Percentiles rank a stretch among this genome's conserved stretches.
These are phyloP conservation scores for Vesta saturnalis DNA, from an alignment of 2,888 invertebrate genomes.

Conservation along the genomic window DNA sequence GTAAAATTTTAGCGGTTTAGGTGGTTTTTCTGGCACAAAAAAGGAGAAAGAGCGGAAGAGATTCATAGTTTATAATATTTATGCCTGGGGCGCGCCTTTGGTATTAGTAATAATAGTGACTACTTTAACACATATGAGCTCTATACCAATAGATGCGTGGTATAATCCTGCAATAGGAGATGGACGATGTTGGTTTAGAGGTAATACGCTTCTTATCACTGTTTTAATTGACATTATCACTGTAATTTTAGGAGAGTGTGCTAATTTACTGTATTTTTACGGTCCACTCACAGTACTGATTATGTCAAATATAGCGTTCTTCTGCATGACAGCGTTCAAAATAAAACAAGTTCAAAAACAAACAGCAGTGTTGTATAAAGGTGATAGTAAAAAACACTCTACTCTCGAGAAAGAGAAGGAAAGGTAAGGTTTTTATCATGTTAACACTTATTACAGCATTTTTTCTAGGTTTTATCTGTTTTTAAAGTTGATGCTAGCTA, in stretches of 20 bases:
- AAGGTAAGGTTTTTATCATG: slow-evolving; percentile 48
- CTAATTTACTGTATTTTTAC: slow-evolving; percentile 75
- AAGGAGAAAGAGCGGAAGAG: slow-evolving; percentile 64
- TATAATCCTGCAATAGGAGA: slow-evolving; percentile 70
- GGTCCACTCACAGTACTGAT: slow-evolving; percentile 73
- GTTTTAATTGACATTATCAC: not conserved
- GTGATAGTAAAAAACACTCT: slow-evolving; percentile 72
- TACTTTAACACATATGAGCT: slow-evolving; percentile 55
- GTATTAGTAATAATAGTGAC: slow-evolving; percentile 51
- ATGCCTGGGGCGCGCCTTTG: slow-evolving; percentile 75
- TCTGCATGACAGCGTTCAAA: slow-evolving; percentile 74
- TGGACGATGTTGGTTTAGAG: slow-evolving; percentile 68
- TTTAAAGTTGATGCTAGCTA: slow-evolving; percentile 82
- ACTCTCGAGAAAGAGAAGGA: slow-evolving; percentile 61
- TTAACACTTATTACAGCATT: not conserved
- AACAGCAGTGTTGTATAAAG: slow-evolving; percentile 70
- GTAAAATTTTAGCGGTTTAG: slow-evolving; percentile 52
- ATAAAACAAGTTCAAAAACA: slow-evolving; percentile 73
- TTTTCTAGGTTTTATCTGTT: slow-evolving; percentile 77
- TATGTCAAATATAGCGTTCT: slow-evolving; percentile 71
- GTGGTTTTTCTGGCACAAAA: slow-evolving; percentile 51
- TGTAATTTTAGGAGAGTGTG: slow-evolving; percentile 63
- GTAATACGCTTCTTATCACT: too few relatives aligned
- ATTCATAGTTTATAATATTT: slow-evolving; percentile 71
- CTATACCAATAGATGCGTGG: slow-evolving; percentile 61